phyloP scores from a whole-genome alignment of 2,797 vertebrate genomes.

The Aphelocoma californica region DNA sequence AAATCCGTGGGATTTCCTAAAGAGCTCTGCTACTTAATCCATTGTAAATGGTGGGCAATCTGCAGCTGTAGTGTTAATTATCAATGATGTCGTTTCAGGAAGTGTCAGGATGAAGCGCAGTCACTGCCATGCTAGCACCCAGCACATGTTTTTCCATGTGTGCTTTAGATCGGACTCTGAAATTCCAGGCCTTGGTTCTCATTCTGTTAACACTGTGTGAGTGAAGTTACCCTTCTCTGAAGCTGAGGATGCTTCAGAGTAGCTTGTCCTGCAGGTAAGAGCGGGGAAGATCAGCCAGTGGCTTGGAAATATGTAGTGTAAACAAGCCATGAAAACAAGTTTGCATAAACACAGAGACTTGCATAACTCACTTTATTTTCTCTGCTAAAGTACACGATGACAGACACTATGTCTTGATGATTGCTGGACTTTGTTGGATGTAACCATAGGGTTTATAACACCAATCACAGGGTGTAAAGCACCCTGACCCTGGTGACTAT shows the following conservation, averaged over 20 bases:
- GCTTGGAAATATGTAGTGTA: conserved; percentile 8
- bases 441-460: neutral
- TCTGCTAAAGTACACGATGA: neutral
- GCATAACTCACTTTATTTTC: neutral
- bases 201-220: neutral
- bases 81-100: conserved; percentile 40
- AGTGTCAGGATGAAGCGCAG: neutral
- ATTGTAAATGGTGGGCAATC: conserved; percentile 15
- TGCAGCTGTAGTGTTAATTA: conserved; percentile 32
- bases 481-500: neutral
- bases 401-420: neutral
- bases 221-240: neutral
- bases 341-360: neutral
- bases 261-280: neutral
- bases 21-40: conserved; percentile 34
- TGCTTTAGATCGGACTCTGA: neutral
- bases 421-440: neutral
- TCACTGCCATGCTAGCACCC: neutral
- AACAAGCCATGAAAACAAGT: neutral
- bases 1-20: neutral
- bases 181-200: neutral
- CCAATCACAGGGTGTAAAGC: neutral
- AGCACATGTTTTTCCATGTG: neutral
- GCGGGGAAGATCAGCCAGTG: neutral
- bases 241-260: neutral